These are phyloP conservation scores for Pediacus dermestoides DNA, from an alignment of 2,888 invertebrate genomes.

Conservation along the genomic window DNA sequence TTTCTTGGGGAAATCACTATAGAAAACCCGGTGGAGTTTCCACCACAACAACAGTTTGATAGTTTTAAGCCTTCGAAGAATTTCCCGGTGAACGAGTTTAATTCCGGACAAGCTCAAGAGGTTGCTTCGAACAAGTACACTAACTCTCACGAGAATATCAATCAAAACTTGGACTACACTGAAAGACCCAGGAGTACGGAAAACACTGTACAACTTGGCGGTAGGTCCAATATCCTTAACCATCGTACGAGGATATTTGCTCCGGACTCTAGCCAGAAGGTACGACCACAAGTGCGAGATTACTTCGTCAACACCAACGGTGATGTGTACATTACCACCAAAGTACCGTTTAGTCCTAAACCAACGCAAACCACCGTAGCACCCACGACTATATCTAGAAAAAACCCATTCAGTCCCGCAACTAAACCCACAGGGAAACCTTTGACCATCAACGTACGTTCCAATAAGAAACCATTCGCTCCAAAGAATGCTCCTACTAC, in stretches of 20 bases:
- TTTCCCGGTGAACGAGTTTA: constrained; percentile 25
- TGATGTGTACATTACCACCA: constrained; percentile 37
- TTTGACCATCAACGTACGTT: constrained; percentile 30
- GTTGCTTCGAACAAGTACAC: constrained; percentile 18
- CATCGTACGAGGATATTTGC: constrained; percentile 42
- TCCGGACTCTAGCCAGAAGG: constrained; percentile 35
- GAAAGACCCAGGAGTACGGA: constrained; percentile 24
- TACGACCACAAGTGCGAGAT: constrained; percentile 37
- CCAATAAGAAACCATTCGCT: constrained; percentile 32
- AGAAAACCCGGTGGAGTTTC: constrained; percentile 57
- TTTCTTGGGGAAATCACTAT: constrained; percentile 62
- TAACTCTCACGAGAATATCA: constrained; percentile 27
- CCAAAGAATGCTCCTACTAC: constrained; percentile 28
- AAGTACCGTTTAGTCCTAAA: constrained; percentile 16
- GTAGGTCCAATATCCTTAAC: constrained; percentile 32
- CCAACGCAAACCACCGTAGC: constrained; percentile 32
- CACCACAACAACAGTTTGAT: constrained; percentile 35
- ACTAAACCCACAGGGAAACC: constrained; percentile 33
- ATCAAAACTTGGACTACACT: constrained; percentile 39
- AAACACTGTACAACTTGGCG: constrained; percentile 19
- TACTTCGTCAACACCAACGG: constrained; percentile 45
- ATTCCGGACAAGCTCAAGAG: constrained; percentile 15
- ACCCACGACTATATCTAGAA: constrained; percentile 33
- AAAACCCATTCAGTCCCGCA: constrained; percentile 35
- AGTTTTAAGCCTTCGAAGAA: constrained; percentile 23